phyloP scores from a whole-genome alignment of 1,140 invertebrate genomes.

The Hyles euphorbiae region DNA sequence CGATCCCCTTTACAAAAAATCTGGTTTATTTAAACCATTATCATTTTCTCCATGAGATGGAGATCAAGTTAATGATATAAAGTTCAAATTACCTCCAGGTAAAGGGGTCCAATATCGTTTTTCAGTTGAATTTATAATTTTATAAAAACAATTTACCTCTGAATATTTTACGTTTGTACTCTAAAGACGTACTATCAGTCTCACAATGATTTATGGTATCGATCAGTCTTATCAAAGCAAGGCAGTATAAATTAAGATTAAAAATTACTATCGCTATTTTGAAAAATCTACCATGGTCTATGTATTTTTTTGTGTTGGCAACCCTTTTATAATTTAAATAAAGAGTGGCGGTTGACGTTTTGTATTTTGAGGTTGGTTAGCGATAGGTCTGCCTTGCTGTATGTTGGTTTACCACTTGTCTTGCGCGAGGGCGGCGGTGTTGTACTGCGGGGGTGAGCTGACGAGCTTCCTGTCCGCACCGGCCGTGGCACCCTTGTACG shows the following conservation, averaged over 20 bases:
- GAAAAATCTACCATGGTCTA: neutral
- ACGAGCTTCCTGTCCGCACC: constrained; percentile 38
- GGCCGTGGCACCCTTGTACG: constrained; percentile 30
- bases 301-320: neutral
- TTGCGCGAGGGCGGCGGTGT: constrained; percentile 38
- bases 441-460: constrained; percentile 47
- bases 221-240: too few species aligned
- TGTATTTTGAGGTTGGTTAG: too few species aligned
- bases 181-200: neutral
- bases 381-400: too few species aligned
- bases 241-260: too few species aligned
- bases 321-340: neutral
- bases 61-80: constrained; percentile 4
- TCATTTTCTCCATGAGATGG: neutral
- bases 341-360: too few species aligned
- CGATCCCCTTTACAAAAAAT: constrained; percentile 4
- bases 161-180: neutral
- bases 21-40: neutral
- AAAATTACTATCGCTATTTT: too few species aligned
- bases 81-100: constrained; percentile 6
- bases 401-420: constrained; percentile 26
- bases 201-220: neutral
- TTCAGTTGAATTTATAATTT: too few species aligned
- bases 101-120: constrained; percentile 1
- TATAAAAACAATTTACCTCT: too few species aligned